Percentiles rank a stretch among this genome's conserved stretches.
Evolutionary conservation across 2,888 invertebrate genomes (phyloP).

Genomic region (Coleophora flavipennella): DNA sequence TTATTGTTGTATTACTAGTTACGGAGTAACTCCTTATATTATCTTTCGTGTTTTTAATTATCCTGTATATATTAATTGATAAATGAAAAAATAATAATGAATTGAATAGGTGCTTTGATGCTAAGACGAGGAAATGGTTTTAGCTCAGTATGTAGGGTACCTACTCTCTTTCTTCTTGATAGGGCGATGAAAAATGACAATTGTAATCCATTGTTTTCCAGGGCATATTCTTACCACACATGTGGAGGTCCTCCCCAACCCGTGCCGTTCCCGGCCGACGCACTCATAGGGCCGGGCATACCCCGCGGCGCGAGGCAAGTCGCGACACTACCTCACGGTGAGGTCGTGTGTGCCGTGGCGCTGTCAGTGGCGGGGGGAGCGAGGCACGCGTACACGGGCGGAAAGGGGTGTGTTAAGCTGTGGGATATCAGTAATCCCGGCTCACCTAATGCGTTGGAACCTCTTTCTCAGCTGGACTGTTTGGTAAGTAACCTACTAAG

Average conservation of each 20-base stretch:
- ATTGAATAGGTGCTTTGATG: no score
- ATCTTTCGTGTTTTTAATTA: no score
- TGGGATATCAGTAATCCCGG: constrained; percentile 94
- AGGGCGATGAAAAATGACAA: no score
- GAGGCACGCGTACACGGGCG: constrained; percentile 97
- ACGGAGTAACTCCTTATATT: no score
- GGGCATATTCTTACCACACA: constrained; percentile 94
- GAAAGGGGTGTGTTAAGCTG: constrained; percentile 97
- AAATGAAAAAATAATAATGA: no score
- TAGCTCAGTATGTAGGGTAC: no score
- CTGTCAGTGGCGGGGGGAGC: constrained; percentile 82
- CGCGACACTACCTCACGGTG: constrained; percentile 93
- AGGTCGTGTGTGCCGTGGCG: constrained; percentile 97
- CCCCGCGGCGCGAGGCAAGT: constrained; percentile 92
- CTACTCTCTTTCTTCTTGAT: no score
- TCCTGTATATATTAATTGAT: no score
- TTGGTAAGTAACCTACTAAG: constrained; percentile 76
- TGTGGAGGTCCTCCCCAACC: constrained; percentile 91
- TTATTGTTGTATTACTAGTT: no score
- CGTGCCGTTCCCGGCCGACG: constrained; percentile 96
- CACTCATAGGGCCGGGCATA: constrained; percentile 92
- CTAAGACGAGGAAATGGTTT: no score
- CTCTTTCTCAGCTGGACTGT: constrained; percentile 92
- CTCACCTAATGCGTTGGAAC: constrained; percentile 88
- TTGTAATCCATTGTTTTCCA: no score